Evolutionary conservation across 2,888 invertebrate species (phyloP), one percentile per base, ranked within the genome.

Genomic region (Tromatobia lineatoria): DNA sequence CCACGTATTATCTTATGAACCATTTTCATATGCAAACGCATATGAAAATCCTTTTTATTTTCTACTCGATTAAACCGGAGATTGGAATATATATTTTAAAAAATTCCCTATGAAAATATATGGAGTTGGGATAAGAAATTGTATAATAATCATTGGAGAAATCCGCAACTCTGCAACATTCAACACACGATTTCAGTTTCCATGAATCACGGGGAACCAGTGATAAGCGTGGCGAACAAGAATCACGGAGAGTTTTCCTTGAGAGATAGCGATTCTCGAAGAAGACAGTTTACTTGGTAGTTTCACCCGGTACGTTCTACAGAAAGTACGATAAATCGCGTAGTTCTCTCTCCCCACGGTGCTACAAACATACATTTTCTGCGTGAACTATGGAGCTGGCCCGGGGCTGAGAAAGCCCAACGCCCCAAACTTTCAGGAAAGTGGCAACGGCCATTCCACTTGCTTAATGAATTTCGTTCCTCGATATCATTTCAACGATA

Each of bases 321-420:
- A 82, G 76, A 78, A 85, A 85, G 83, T 85, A 73, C 87, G 80
- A 87, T 87, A 87, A 87, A 87, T 87, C 85, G 82, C 80, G 52
- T 52, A 34, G 74, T 81, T 66, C 73, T 74, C 76, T 84, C 57
- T 82, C 79, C 80, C 85, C 52, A 61, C 45, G 76, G 80, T 76
- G 64, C 82, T 74, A 75, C 75, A 71, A 85, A 85, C 77, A 75
- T 76, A 78, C 67, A 85, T 76, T 85, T 71, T 71, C 84, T 42
- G 64, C 47, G 57, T 54, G 29, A 84, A 78, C 64, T 81, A 81
- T 81, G 50, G 66, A 13, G 13, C 34, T 3, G 25, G 13, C 69
- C 29, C 47, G 18, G 47, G 54, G 8, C 42, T 20, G 42, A 23
- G 77, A 59, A 67, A 77, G 25, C 78, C 50, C 77, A 47, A 45